Conservation (phyloP, 2,888 invertebrate genomes). For the Abscondita cerata region DNA sequence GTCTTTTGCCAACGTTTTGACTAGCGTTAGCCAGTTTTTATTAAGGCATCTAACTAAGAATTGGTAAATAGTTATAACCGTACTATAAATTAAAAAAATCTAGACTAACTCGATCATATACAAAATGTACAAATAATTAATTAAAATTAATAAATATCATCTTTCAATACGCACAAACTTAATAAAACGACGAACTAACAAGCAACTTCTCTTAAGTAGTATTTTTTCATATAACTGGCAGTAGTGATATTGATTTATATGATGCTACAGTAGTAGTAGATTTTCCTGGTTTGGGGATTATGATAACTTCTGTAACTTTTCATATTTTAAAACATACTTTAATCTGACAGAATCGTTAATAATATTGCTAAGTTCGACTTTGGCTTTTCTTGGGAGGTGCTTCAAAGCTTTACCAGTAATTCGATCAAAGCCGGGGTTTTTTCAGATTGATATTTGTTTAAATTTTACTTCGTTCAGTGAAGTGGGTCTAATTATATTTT, state of each 20-base stretch:
- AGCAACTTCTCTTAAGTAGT: neutral
- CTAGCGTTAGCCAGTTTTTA: too few species aligned
- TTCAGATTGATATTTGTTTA: slow-evolving; percentile 8
- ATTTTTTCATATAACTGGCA: slow-evolving; percentile 38
- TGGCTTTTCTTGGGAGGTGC: slow-evolving; percentile 30
- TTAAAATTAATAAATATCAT: too few species aligned
- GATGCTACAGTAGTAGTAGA: slow-evolving; percentile 25
- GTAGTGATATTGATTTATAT: neutral
- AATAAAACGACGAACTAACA: too few species aligned
- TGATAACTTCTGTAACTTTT: slow-evolving; percentile 40
- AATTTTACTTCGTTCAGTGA: neutral
- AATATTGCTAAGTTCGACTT: slow-evolving; percentile 21
- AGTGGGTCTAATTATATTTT: neutral
- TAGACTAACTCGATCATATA: too few species aligned
- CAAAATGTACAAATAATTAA: too few species aligned
- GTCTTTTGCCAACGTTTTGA: too few species aligned
- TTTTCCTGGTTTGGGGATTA: slow-evolving; percentile 40
- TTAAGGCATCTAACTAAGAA: too few species aligned
- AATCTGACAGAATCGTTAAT: slow-evolving; percentile 19
- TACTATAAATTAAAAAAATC: too few species aligned
- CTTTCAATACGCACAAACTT: too few species aligned
- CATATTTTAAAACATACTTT: slow-evolving; percentile 25
- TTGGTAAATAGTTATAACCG: too few species aligned
- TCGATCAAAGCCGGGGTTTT: slow-evolving; percentile 39
- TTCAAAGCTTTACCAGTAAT: slow-evolving; percentile 41